phyloP scores from a whole-genome alignment of 2,113 vertebrate genomes.

The Anser brachyrhynchus region DNA sequence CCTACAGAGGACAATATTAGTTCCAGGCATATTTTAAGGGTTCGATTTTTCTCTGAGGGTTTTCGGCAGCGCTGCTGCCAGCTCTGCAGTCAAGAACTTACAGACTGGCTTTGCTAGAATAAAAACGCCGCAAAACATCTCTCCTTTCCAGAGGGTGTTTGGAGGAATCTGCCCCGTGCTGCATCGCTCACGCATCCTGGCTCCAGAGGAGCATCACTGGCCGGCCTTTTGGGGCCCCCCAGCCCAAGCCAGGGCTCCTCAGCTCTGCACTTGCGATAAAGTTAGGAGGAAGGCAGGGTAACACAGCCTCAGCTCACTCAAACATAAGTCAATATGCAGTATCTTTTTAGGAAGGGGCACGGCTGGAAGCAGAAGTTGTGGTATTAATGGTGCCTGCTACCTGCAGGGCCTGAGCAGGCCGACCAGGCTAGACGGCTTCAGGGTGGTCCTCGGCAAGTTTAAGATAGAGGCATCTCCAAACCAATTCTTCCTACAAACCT shows the following conservation, averaged over 20 bases:
- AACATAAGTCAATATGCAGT: neutral
- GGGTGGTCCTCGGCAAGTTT: neutral
- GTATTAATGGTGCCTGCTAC: neutral
- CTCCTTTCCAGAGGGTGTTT: neutral
- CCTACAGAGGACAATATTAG: neutral
- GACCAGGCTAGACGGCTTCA: neutral
- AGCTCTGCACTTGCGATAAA: neutral
- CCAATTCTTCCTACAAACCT: neutral
- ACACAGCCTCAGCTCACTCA: neutral
- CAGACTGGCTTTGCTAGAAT: neutral
- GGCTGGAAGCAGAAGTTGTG: neutral
- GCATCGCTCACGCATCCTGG: fast-evolving
- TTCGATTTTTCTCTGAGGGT: neutral
- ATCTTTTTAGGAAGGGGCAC: neutral
- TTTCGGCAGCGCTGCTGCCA: neutral
- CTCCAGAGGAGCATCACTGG: neutral
- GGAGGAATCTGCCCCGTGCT: neutral
- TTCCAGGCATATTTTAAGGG: neutral
- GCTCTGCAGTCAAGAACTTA: neutral
- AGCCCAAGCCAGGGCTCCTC: neutral
- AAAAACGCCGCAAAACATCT: neutral
- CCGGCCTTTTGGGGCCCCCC: neutral
- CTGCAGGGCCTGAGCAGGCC: neutral
- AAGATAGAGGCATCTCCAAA: neutral
- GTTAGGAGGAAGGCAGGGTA: fast-evolving